Percentiles rank a stretch among this genome's conserved stretches.
Evolutionary conservation across 1,140 invertebrate genomes (phyloP).

Genomic region (Pseudobourletiella spinata): DNA sequence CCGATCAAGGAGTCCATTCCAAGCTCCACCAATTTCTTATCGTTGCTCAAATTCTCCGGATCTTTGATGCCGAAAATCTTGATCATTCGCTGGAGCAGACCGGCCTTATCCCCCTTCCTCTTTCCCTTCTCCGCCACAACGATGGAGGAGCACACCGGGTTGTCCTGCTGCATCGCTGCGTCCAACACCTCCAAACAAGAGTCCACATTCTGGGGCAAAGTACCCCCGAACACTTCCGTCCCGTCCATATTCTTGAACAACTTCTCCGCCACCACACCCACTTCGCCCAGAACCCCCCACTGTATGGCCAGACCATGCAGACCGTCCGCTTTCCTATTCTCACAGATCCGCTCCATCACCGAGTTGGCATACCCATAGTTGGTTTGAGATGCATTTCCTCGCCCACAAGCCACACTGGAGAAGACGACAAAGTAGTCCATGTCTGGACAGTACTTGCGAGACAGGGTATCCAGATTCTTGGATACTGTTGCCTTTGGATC

Average conservation of each 20-base stretch:
- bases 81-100: too few relatives aligned
- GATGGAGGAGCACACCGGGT: neutral
- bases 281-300: slow-evolving; percentile 61
- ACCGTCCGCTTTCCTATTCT: slow-evolving; percentile 48
- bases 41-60: slow-evolving; percentile 58
- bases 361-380: slow-evolving; percentile 54
- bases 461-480: slow-evolving; percentile 51
- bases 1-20: slow-evolving; percentile 96
- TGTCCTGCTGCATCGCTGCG: too few relatives aligned
- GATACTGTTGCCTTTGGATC: slow-evolving; percentile 51
- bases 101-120: neutral
- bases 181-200: slow-evolving; percentile 82
- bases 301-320: slow-evolving; percentile 58
- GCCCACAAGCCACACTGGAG: slow-evolving; percentile 31
- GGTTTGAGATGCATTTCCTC: slow-evolving; percentile 35
- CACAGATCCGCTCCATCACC: slow-evolving; percentile 62
- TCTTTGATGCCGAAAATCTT: slow-evolving; percentile 86
- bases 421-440: slow-evolving; percentile 41
- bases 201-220: slow-evolving; percentile 79
- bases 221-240: slow-evolving; percentile 76
- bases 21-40: slow-evolving; percentile 64
- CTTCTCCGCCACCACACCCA: slow-evolving; percentile 65
- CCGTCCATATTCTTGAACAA: slow-evolving; percentile 68
- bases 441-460: slow-evolving; percentile 51
- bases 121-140: neutral